Percentiles rank a stretch among this genome's conserved stretches.
phyloP scores from a whole-genome alignment of 1,140 invertebrate species.

The Rhyzopertha dominica region DNA sequence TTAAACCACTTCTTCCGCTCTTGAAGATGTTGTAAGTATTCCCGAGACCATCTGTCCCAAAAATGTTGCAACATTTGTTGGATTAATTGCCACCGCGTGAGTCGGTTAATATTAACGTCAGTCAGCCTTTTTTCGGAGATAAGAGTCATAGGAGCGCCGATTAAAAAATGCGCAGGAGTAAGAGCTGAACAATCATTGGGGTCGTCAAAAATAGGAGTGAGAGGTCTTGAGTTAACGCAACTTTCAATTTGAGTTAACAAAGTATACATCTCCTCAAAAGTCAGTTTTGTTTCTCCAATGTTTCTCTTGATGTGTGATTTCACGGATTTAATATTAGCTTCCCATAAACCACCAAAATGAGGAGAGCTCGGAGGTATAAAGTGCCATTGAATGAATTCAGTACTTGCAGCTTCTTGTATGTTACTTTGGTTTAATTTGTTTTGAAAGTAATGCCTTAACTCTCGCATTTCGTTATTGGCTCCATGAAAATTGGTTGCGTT shows the following conservation, averaged over 20 bases:
- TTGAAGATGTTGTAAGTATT: no score
- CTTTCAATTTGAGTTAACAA: conserved; percentile 7
- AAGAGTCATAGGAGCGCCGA: no score
- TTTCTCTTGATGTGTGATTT: conserved; percentile 9
- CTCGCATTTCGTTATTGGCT: conserved; percentile 12
- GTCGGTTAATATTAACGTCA: no score
- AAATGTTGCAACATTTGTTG: no score
- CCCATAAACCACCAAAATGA: conserved; percentile 10
- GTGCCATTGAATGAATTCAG: conserved; percentile 6
- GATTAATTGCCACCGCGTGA: no score
- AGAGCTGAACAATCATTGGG: conserved; percentile 1
- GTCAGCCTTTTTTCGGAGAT: no score
- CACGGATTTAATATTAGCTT: conserved; percentile 1
- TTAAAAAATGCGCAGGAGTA: conserved; percentile 11
- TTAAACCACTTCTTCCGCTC: no score
- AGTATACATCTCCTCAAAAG: neutral
- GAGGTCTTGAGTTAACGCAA: conserved; percentile 5
- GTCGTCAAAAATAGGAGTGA: conserved; percentile 8
- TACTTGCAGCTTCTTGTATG: conserved; percentile 5
- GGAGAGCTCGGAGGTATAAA: conserved; percentile 11
- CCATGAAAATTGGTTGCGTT: conserved; percentile 20
- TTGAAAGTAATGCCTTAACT: conserved; percentile 11
- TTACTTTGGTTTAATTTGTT: neutral
- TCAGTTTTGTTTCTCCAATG: conserved; percentile 3
- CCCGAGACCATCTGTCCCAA: no score